These are phyloP conservation scores for Fistularia commersonii DNA, from an alignment of 2,797 vertebrate genomes.

Conservation along the genomic window DNA sequence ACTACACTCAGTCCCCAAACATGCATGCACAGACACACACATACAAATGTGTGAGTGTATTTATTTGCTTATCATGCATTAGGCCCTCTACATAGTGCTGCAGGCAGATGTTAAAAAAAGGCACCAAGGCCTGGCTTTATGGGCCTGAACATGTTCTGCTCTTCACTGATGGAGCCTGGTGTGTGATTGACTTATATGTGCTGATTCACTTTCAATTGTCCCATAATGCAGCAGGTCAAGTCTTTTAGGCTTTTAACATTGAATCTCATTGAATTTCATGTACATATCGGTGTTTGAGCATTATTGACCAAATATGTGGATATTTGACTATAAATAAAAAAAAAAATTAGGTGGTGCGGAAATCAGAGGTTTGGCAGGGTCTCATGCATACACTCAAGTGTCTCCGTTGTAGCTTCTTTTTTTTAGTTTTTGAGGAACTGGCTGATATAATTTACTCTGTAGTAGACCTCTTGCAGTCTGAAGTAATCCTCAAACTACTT, in stretches of 20 bases:
- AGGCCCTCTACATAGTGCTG: slow-evolving; percentile 27
- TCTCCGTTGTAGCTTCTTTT: slow-evolving; percentile 13
- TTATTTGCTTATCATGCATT: slow-evolving; percentile 36
- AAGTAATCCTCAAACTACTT: slow-evolving; percentile 31
- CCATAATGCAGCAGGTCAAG: slow-evolving; percentile 4
- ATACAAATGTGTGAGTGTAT: slow-evolving; percentile 38
- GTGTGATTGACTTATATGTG: slow-evolving; percentile 8
- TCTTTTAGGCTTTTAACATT: too few relatives aligned
- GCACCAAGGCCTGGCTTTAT: slow-evolving; percentile 61
- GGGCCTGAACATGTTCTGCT: slow-evolving; percentile 48
- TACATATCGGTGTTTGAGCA: slow-evolving; percentile 40
- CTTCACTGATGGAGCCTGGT: slow-evolving; percentile 46
- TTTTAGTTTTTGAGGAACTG: slow-evolving; percentile 34
- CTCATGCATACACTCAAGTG: slow-evolving; percentile 22
- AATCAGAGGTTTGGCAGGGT: slow-evolving; percentile 10
- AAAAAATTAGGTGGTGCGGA: slow-evolving; percentile 20
- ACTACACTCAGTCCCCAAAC: background rate
- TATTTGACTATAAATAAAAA: slow-evolving; percentile 31
- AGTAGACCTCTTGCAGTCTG: slow-evolving; percentile 14
- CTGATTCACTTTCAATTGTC: slow-evolving; percentile 5
- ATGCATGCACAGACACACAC: slow-evolving; percentile 27
- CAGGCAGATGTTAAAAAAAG: slow-evolving; percentile 46
- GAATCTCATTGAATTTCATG: slow-evolving; percentile 39
- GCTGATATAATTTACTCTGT: slow-evolving; percentile 34
- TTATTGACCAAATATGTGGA: slow-evolving; percentile 12